Base-by-base conservation (phyloP, 2,888 invertebrate species). In the Nezara viridula region DNA sequence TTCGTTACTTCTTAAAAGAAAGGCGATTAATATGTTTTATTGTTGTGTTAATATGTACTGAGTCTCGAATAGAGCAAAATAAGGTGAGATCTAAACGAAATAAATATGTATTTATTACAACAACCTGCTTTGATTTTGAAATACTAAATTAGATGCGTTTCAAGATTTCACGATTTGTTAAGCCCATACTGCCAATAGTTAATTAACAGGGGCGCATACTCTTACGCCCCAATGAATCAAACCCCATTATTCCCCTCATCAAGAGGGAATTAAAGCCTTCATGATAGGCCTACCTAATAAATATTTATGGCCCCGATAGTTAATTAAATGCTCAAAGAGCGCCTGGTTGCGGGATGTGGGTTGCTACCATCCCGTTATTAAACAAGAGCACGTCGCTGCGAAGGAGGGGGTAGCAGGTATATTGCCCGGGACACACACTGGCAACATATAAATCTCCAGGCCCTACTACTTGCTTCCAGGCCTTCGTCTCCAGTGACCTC, bases 351-450 rank as follows among this genome's bases (percentile, higher is more conserved):
- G 66, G 66, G 81, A 47, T 47, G 81, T n/a, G 81, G 44, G n/a
- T 81, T 81, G 44, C n/a, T 19, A 2, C 81, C 14, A 81, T 81
- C 81, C 40, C 81, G 81, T 81, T 81, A 81, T 81, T 81, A 81
- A 81, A 81, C n/a, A 14, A n/a, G 19, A 27, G n/a, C 24, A 40
- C 44, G 32, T 81, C 40, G 81, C n/a, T n/a, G n/a, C 44, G 77
- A 77, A 77, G 44, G 44, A 77, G 37, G 77, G 77, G 44, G 7
- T 44, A 81, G 81, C 81, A 44, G 81, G 81, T 81, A 81, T 81
- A 81, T 81, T 81, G 44, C 21, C 44, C 81, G n/a, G 81, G n/a
- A 81, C 81, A 44, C 81, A 81, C 81, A 44, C 81, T 44, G 44
- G 44, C 81, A 44, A 44, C 81, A 44, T 47, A 81, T 81, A 81